phyloP scores from a whole-genome alignment of 2,113 vertebrate genomes.

The Paradisaea rubra region DNA sequence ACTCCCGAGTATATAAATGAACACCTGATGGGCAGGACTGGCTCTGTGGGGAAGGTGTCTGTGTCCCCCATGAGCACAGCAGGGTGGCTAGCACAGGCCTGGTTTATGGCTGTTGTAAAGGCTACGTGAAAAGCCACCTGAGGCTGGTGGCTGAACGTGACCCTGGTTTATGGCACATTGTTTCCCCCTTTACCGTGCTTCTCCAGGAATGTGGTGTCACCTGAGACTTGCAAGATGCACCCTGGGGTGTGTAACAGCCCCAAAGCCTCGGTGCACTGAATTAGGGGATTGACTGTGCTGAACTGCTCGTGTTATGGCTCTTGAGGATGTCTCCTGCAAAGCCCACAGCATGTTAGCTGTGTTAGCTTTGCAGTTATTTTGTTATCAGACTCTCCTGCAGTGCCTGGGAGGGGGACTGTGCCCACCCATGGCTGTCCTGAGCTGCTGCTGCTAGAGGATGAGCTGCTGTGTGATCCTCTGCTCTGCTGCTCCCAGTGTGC shows the following conservation, averaged over 20 bases:
- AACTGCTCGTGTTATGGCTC: background rate
- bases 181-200: background rate
- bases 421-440: background rate
- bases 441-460: background rate
- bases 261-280: background rate
- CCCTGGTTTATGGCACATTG: background rate
- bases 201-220: background rate
- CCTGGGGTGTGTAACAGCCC: background rate
- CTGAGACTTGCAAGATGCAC: background rate
- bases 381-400: background rate
- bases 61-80: background rate
- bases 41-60: background rate
- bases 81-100: background rate
- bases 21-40: background rate
- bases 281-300: no score
- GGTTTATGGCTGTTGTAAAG: background rate
- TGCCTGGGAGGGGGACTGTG: background rate
- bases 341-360: background rate
- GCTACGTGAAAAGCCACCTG: background rate
- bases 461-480: background rate
- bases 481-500: background rate
- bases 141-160: background rate
- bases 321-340: background rate
- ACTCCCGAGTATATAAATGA: rapidly evolving
- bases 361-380: background rate